Evolutionary conservation across 1,140 invertebrate genomes (phyloP).

Genomic region (Tachypleus tridentatus): DNA sequence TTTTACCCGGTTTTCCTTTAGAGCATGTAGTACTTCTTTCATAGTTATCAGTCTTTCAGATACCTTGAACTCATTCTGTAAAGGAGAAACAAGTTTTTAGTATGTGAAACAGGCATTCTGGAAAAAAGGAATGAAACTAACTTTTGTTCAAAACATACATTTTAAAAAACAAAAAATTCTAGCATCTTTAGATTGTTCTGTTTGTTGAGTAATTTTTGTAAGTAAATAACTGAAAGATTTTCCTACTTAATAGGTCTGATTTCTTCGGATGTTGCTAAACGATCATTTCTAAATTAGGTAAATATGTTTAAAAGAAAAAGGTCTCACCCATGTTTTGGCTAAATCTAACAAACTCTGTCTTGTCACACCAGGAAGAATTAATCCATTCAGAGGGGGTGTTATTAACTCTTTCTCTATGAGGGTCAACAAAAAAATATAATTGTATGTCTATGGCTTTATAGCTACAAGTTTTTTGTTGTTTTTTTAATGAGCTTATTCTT

Average conservation of each 20-base stretch:
- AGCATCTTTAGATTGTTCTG: not conserved
- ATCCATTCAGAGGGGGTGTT: constrained; percentile 39
- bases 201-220: constrained; percentile 3
- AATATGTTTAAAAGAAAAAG: not conserved
- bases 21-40: constrained; percentile 57
- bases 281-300: not conserved
- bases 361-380: constrained; percentile 88
- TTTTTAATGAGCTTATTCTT: too few relatives aligned
- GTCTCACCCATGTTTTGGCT: constrained; percentile 55
- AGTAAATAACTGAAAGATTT: not conserved
- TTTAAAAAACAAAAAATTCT: not conserved
- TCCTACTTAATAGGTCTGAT: not conserved
- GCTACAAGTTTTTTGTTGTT: not conserved
- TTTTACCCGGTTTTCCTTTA: constrained; percentile 71
- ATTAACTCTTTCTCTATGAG: constrained; percentile 40
- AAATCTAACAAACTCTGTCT: constrained; percentile 75
- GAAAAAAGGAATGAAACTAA: constrained; percentile 30
- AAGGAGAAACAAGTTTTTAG: constrained; percentile 19
- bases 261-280: not conserved
- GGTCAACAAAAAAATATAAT: constrained; percentile 8
- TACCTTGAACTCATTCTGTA: constrained; percentile 62
- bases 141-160: constrained; percentile 20
- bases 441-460: not conserved
- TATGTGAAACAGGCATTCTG: constrained; percentile 1
- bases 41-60: constrained; percentile 76